A percentile compares a stretch with the other conserved stretches of the same genome.
Evolutionary conservation across 2,888 invertebrate species (phyloP).

Genomic region (Heliconius ethilla): DNA sequence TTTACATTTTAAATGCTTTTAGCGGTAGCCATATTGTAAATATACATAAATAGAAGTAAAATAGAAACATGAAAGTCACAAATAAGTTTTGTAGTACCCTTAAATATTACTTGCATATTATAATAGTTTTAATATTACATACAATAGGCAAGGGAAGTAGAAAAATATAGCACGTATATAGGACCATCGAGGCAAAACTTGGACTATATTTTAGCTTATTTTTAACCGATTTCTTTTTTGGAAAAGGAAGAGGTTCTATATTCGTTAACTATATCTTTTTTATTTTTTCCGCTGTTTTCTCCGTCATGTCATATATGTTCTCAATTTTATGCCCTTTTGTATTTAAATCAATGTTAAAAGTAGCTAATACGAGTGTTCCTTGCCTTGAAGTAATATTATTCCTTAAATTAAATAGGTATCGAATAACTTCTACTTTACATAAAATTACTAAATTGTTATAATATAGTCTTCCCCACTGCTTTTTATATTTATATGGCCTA

Average conservation of each 20-base stretch:
- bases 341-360: slow-evolving; percentile 39
- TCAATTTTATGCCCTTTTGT: not conserved
- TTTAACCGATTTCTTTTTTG: no score
- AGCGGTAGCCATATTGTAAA: slow-evolving; percentile 24
- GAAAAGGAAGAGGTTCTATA: no score
- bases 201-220: no score
- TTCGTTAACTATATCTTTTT: no score
- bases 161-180: not conserved
- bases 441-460: not conserved
- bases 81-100: slow-evolving; percentile 3
- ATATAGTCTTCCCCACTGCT: not conserved
- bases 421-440: not conserved
- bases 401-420: not conserved
- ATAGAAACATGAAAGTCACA: not conserved
- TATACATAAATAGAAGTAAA: not conserved
- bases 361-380: slow-evolving; percentile 33
- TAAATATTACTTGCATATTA: slow-evolving; percentile 4
- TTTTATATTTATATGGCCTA: slow-evolving; percentile 13
- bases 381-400: not conserved
- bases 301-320: no score
- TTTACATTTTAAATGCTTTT: not conserved
- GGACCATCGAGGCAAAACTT: no score
- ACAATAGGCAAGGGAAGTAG: slow-evolving; percentile 1
- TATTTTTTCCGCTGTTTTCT: no score
- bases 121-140: not conserved